Evolutionary conservation across 2,888 invertebrate species (phyloP).

Genomic region (Cybosia mesomella): DNA sequence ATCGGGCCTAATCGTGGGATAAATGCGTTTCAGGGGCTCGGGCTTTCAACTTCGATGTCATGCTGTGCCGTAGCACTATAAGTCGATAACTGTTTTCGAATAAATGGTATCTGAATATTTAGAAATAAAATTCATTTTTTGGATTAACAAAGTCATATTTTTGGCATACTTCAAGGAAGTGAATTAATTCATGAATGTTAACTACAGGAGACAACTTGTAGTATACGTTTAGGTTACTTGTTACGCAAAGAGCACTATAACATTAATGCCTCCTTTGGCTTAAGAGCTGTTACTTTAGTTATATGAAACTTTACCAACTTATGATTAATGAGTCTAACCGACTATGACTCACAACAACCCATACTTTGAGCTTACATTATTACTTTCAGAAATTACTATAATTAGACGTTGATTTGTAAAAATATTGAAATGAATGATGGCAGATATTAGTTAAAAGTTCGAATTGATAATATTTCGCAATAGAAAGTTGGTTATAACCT

Average conservation of each 20-base stretch:
- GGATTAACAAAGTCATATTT: no score
- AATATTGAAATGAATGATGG: not conserved
- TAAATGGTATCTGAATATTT: no score
- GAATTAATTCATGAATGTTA: constrained; percentile 1
- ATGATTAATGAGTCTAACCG: constrained; percentile 66
- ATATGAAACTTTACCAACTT: constrained; percentile 66
- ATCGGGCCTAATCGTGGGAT: no score
- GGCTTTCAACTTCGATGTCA: no score
- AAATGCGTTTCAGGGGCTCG: no score
- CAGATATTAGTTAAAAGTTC: not conserved
- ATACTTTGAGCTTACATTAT: constrained; percentile 40
- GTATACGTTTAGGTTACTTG: constrained; percentile 59
- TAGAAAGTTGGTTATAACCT: no score
- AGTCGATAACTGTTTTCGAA: no score
- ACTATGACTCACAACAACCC: constrained; percentile 47
- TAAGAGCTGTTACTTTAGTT: constrained; percentile 63
- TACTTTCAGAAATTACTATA: not conserved
- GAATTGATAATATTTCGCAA: not conserved
- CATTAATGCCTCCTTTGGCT: constrained; percentile 69
- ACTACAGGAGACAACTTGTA: constrained; percentile 15
- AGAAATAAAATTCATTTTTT: no score
- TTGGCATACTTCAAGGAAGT: not conserved
- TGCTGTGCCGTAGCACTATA: no score
- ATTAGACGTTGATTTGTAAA: not conserved
- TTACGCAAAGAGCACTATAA: constrained; percentile 66